Evolutionary conservation across 2,888 invertebrate species (phyloP).

Genomic region (Tiphia femorata): DNA sequence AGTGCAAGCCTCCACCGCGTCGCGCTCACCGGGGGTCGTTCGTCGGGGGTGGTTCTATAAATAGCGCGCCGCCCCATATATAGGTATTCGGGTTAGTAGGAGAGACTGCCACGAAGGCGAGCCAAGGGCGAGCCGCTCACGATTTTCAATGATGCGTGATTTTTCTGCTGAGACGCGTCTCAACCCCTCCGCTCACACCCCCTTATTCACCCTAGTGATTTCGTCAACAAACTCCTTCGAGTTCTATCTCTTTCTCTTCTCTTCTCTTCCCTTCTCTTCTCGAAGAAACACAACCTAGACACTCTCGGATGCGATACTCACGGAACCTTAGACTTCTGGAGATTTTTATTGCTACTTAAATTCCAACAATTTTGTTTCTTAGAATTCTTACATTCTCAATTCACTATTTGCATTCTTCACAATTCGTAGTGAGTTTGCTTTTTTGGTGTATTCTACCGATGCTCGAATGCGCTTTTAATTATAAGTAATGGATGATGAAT

Average conservation of each 20-base stretch:
- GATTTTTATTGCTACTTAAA: no score
- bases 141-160: slow-evolving; percentile 27
- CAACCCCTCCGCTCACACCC: neutral
- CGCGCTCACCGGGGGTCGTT: slow-evolving; percentile 43
- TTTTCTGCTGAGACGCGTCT: neutral
- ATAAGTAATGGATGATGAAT: no score
- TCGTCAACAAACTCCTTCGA: no score
- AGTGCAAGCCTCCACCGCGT: slow-evolving; percentile 31
- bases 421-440: no score
- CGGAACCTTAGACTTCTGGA: no score
- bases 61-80: slow-evolving; percentile 50
- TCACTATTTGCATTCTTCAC: no score
- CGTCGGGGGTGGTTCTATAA: slow-evolving; percentile 59
- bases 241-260: neutral
- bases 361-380: no score
- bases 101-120: slow-evolving; percentile 43
- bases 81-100: slow-evolving; percentile 60
- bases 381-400: no score
- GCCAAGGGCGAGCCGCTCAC: slow-evolving; percentile 50
- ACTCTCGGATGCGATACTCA: no score
- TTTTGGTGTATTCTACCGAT: no score
- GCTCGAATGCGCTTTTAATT: no score
- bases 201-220: neutral
- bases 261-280: neutral
- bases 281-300: neutral